Percentiles rank a stretch among this genome's conserved stretches.
Evolutionary conservation across 2,797 vertebrate genomes (phyloP).

Genomic region (Sebastes glaucus): DNA sequence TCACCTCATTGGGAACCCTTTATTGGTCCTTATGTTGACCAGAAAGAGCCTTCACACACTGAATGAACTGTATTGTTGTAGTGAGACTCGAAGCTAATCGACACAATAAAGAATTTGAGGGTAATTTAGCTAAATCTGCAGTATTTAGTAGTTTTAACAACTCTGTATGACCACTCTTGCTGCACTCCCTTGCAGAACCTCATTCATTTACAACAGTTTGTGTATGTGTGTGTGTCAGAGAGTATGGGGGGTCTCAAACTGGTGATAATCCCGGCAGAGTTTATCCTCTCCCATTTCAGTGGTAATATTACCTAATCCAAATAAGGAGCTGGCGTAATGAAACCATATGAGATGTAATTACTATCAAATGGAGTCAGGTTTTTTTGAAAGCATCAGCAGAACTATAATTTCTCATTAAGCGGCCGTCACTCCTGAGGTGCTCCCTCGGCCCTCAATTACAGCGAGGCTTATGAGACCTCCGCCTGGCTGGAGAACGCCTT

Average conservation of each 20-base stretch:
- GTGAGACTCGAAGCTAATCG: background rate
- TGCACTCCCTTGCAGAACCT: constrained; percentile 4
- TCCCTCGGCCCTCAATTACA: constrained; percentile 67
- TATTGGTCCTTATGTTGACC: background rate
- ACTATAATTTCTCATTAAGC: constrained; percentile 75
- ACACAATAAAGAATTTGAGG: background rate
- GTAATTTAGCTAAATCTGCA: background rate
- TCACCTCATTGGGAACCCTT: background rate
- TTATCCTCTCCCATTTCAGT: constrained; percentile 46
- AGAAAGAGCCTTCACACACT: background rate
- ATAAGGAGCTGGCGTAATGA: constrained; percentile 52
- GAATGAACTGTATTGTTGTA: background rate
- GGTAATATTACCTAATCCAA: constrained; percentile 68
- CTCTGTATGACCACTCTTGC: background rate
- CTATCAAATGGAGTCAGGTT: constrained; percentile 53
- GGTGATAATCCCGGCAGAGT: constrained; percentile 49
- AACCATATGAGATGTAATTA: constrained; percentile 72
- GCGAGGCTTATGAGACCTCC: constrained; percentile 48
- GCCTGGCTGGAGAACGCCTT: constrained; percentile 35
- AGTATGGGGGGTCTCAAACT: constrained; percentile 1
- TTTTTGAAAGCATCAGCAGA: constrained; percentile 68
- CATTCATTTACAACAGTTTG: background rate
- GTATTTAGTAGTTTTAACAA: background rate
- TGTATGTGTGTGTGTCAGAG: background rate
- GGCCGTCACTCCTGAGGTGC: constrained; percentile 58